Conservation (phyloP, 1,140 invertebrate species). For the Leptoteleia sp. region DNA sequence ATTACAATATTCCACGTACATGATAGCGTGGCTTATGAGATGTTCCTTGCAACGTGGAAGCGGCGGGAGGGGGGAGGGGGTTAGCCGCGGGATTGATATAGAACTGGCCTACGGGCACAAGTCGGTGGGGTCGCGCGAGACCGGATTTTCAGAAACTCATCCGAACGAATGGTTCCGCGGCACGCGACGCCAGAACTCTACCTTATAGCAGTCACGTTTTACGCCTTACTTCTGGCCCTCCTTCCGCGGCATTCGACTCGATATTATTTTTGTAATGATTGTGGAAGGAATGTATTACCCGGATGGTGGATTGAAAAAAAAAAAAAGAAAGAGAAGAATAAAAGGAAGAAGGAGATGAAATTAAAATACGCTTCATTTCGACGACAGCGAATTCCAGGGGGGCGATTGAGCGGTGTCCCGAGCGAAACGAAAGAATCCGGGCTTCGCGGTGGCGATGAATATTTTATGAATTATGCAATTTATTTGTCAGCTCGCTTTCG, state of each 20-base stretch:
- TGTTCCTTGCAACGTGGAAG: constrained; percentile 30
- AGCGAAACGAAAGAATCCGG: too few relatives aligned
- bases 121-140: constrained; percentile 38
- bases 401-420: too few relatives aligned
- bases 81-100: constrained; percentile 39
- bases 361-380: too few relatives aligned
- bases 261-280: constrained; percentile 54
- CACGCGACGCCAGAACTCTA: constrained; percentile 65
- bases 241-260: constrained; percentile 25
- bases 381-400: too few relatives aligned
- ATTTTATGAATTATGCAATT: background rate
- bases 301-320: constrained; percentile 65
- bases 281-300: constrained; percentile 57
- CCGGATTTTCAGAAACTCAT: constrained; percentile 66
- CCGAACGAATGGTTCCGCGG: constrained; percentile 54
- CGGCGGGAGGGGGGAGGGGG: background rate
- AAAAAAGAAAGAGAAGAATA: too few relatives aligned
- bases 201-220: constrained; percentile 63
- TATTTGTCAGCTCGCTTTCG: too few relatives aligned
- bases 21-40: constrained; percentile 32
- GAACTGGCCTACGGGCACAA: constrained; percentile 38
- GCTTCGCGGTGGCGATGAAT: too few relatives aligned
- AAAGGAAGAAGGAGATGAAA: too few relatives aligned
- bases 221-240: constrained; percentile 18
- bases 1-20: constrained; percentile 30